Evolutionary conservation across 53 echinoderm and acorn worm genomes (phyloP).

Genomic region (Stichopus horrens): DNA sequence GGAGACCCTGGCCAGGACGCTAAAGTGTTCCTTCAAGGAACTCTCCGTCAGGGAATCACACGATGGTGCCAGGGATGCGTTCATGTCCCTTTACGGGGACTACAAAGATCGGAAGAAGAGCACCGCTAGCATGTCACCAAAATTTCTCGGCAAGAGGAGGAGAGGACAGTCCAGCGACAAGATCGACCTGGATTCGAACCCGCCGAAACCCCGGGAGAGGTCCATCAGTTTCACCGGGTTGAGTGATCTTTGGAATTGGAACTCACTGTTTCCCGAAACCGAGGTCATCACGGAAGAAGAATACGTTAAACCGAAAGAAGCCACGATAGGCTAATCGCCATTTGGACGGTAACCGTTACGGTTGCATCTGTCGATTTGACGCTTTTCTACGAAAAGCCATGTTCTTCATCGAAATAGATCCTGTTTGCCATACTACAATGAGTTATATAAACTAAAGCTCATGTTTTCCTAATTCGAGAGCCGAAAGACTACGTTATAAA

Average conservation of each 20-base stretch:
- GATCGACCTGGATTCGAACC: conserved; percentile 72
- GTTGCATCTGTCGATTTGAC: too few species aligned
- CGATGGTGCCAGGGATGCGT: conserved; percentile 76
- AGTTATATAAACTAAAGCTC: too few species aligned
- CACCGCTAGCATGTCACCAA: conserved; percentile 61
- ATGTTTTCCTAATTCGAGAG: too few species aligned
- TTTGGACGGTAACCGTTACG: too few species aligned
- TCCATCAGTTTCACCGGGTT: conserved; percentile 75
- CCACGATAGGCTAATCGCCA: background rate
- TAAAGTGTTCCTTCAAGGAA: conserved; percentile 74
- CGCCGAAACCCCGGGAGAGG: conserved; percentile 80
- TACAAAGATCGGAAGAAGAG: conserved; percentile 63
- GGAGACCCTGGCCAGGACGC: conserved; percentile 61
- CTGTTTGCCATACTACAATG: too few species aligned
- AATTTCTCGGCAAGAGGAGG: conserved; percentile 66
- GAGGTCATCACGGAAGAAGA: conserved; percentile 28
- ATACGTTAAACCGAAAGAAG: background rate
- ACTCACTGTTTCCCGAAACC: background rate
- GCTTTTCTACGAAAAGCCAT: too few species aligned
- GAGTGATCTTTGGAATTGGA: conserved; percentile 21
- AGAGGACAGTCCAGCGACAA: conserved; percentile 50
- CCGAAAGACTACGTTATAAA: too few species aligned
- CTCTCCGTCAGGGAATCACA: conserved; percentile 76
- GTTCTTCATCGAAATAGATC: too few species aligned
- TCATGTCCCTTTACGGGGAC: conserved; percentile 69